Evolutionary conservation across 2,113 vertebrate species (phyloP).

Genomic region (Cavia aperea): DNA sequence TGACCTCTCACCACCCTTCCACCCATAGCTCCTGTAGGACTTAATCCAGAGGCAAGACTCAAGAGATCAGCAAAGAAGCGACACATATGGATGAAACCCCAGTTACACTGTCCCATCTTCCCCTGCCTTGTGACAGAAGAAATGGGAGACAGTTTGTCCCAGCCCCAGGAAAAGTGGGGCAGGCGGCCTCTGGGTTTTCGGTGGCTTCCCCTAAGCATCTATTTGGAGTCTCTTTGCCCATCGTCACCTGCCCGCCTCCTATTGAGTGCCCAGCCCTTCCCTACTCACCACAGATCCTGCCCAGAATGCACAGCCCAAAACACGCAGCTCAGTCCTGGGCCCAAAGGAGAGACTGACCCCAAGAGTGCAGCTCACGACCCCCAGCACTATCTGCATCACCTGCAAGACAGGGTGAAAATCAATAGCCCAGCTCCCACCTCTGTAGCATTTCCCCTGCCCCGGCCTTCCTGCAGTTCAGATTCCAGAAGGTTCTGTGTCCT

Average conservation of each 20-base stretch:
- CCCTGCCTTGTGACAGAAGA: neutral
- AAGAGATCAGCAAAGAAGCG: neutral
- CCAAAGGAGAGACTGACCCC: constrained; percentile 48
- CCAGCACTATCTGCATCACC: constrained; percentile 59
- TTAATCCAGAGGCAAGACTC: fast-evolving
- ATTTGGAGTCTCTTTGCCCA: neutral
- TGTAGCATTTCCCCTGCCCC: neutral
- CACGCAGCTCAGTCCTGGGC: neutral
- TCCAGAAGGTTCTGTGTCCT: constrained; percentile 15
- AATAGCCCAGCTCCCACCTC: neutral
- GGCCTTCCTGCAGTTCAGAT: neutral
- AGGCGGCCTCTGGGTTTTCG: neutral
- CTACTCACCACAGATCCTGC: constrained; percentile 57
- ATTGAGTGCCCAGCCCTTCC: neutral
- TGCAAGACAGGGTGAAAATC: neutral
- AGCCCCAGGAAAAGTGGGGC: neutral
- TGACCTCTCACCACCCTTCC: neutral
- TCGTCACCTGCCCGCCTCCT: neutral
- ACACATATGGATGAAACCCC: fast-evolving
- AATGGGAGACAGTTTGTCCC: too few species aligned
- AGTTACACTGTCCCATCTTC: neutral
- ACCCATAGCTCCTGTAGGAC: neutral
- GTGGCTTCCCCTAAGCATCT: neutral
- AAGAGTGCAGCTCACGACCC: constrained; percentile 39
- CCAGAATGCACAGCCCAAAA: constrained; percentile 60